Evolutionary conservation across 2,888 invertebrate genomes (phyloP).

Genomic region (Rosalia funebris): DNA sequence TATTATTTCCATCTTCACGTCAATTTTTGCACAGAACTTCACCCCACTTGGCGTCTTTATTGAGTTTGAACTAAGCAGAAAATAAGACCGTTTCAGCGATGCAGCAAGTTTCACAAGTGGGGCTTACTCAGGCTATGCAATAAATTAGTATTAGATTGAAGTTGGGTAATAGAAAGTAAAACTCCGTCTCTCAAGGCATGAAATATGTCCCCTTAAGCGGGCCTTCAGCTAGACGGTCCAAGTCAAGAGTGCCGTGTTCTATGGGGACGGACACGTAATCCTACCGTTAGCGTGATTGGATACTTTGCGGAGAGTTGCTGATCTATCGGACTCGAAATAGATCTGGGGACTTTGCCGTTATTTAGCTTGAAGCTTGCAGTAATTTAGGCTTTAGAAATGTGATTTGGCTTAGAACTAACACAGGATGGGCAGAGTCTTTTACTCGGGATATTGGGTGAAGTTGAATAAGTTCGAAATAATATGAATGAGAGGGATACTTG

Average conservation of each 20-base stretch:
- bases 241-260: conserved; percentile 25
- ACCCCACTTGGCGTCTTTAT: not conserved
- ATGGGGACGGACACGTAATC: conserved; percentile 45
- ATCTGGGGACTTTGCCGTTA: conserved; percentile 50
- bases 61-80: not conserved
- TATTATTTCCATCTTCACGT: too few species aligned
- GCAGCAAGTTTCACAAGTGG: conserved; percentile 36
- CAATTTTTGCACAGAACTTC: too few species aligned
- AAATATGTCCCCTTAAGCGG: conserved; percentile 20
- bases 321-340: conserved; percentile 50
- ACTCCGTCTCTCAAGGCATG: conserved; percentile 23
- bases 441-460: conserved; percentile 25
- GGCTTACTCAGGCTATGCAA: conserved; percentile 20
- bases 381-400: conserved; percentile 49
- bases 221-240: conserved; percentile 7
- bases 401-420: conserved; percentile 39
- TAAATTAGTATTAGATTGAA: conserved; percentile 28
- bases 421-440: conserved; percentile 31
- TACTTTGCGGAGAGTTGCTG: conserved; percentile 51
- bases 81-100: conserved; percentile 29
- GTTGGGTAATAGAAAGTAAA: conserved; percentile 28
- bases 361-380: conserved; percentile 50
- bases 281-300: conserved; percentile 52
- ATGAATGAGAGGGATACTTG: conserved; percentile 5
- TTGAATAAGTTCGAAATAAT: conserved; percentile 18